A percentile compares a stretch with the other conserved stretches of the same genome.
phyloP scores from a whole-genome alignment of 2,888 invertebrate species.

The Sphaerophoria rueppellii region DNA sequence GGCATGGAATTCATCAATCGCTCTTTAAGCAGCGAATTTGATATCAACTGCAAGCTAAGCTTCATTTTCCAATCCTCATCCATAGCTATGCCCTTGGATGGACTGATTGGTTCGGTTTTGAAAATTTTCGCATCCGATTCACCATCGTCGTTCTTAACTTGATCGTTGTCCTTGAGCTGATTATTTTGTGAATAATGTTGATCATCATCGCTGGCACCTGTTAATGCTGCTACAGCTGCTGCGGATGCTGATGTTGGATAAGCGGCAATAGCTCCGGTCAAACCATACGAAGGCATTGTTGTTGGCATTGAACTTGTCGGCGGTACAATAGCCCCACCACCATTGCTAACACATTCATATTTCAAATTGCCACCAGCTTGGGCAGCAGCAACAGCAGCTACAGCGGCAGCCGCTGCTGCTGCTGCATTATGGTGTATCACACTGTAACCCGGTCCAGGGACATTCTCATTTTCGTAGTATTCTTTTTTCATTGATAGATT shows the following conservation, averaged over 20 bases:
- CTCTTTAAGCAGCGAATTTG: constrained; percentile 81
- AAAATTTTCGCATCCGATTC: constrained; percentile 43
- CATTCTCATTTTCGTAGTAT: constrained; percentile 74
- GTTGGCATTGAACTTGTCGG: constrained; percentile 76
- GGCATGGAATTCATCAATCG: constrained; percentile 81
- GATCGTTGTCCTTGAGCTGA: background rate
- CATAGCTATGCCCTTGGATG: constrained; percentile 75
- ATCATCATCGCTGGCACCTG: constrained; percentile 61
- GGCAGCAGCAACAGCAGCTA: constrained; percentile 60
- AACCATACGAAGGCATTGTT: constrained; percentile 78
- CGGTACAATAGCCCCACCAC: constrained; percentile 31
- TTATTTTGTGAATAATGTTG: constrained; percentile 12
- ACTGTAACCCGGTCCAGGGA: constrained; percentile 71
- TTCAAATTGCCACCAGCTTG: constrained; percentile 44
- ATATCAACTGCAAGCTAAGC: constrained; percentile 81
- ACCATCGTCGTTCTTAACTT: constrained; percentile 14
- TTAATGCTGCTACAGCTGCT: constrained; percentile 74
- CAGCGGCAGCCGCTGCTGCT: constrained; percentile 63
- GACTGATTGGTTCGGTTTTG: constrained; percentile 76
- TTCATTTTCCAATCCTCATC: constrained; percentile 82
- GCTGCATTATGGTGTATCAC: constrained; percentile 53
- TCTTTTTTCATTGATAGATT: constrained; percentile 80
- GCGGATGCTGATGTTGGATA: constrained; percentile 79
- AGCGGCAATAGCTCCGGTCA: constrained; percentile 80
- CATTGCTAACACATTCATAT: constrained; percentile 32